Percentiles rank a stretch among this genome's conserved stretches.
These are phyloP conservation scores for Oncorhynchus keta DNA, from an alignment of 2,113 vertebrate genomes.

Conservation along the genomic window DNA sequence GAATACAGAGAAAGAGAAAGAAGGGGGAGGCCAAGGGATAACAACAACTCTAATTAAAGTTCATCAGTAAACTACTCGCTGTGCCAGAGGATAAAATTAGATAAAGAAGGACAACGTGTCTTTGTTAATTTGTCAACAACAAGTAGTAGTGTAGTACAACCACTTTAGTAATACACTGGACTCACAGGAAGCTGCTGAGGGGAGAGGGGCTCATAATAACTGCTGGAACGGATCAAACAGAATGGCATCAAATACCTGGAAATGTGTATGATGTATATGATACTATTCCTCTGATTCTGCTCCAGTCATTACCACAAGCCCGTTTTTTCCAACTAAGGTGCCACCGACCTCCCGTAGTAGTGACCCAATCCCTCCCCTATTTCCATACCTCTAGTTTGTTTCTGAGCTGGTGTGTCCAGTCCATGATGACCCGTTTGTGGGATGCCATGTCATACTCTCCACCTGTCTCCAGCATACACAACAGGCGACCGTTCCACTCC, in stretches of 20 bases:
- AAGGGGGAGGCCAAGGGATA: background rate
- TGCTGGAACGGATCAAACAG: too few species aligned
- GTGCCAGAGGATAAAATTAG: too few species aligned
- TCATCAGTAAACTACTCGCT: too few species aligned
- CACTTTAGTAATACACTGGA: background rate
- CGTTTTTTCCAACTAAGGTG: too few species aligned
- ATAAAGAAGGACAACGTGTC: too few species aligned
- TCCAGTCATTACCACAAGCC: too few species aligned
- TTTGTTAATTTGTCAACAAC: too few species aligned
- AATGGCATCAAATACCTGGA: too few species aligned
- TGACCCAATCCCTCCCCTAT: background rate
- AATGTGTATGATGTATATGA: too few species aligned
- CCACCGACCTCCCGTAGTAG: background rate
- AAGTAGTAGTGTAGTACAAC: too few species aligned
- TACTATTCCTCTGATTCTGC: too few species aligned
- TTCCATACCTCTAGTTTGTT: constrained; percentile 58
- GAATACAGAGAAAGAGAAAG: background rate
- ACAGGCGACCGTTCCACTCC: constrained; percentile 64
- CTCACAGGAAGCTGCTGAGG: background rate
- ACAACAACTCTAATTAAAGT: too few species aligned
- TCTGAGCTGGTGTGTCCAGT: constrained; percentile 64
- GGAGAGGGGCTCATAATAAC: background rate
- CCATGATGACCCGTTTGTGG: constrained; percentile 69
- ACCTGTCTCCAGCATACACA: constrained; percentile 61
- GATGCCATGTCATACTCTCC: constrained; percentile 65